These are phyloP conservation scores for Pycnomerus fuliginosus DNA, from an alignment of 2,888 invertebrate species.

Conservation along the genomic window DNA sequence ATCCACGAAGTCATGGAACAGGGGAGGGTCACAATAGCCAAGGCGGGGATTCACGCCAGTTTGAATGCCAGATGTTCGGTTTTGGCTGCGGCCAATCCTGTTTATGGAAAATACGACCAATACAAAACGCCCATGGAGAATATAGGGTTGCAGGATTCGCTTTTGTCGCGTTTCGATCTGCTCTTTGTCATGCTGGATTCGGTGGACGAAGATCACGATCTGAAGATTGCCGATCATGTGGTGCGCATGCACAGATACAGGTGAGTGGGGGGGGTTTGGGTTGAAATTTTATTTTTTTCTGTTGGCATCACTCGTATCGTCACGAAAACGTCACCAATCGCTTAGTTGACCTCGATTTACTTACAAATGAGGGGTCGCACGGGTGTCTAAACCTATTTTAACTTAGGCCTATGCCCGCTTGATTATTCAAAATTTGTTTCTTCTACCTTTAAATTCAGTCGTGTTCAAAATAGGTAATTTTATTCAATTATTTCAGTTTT, in stretches of 20 bases:
- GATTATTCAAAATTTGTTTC: too few species aligned
- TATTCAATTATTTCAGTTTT: too few species aligned
- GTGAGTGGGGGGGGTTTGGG: too few species aligned
- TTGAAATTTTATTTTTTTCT: too few species aligned
- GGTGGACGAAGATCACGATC: conserved; percentile 87
- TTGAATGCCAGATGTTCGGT: conserved; percentile 97
- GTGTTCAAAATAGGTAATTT: too few species aligned
- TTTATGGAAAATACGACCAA: conserved; percentile 96
- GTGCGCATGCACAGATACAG: conserved; percentile 95
- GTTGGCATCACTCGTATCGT: too few species aligned
- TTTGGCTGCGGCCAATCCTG: conserved; percentile 98
- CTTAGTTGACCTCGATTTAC: too few species aligned
- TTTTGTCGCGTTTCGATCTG: conserved; percentile 96
- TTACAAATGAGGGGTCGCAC: too few species aligned
- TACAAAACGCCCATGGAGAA: conserved; percentile 99
- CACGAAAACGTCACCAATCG: too few species aligned
- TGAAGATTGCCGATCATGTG: conserved; percentile 94
- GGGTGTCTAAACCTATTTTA: too few species aligned
- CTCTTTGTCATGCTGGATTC: conserved; percentile 96
- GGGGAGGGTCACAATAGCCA: conserved; percentile 94
- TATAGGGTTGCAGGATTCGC: conserved; percentile 95
- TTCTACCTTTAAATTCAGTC: too few species aligned
- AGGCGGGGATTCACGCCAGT: conserved; percentile 98
- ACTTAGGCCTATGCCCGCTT: too few species aligned
- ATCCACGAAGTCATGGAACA: conserved; percentile 99